These are phyloP conservation scores for Myotis brandtii DNA, from an alignment of 2,113 vertebrate genomes.

Conservation along the genomic window DNA sequence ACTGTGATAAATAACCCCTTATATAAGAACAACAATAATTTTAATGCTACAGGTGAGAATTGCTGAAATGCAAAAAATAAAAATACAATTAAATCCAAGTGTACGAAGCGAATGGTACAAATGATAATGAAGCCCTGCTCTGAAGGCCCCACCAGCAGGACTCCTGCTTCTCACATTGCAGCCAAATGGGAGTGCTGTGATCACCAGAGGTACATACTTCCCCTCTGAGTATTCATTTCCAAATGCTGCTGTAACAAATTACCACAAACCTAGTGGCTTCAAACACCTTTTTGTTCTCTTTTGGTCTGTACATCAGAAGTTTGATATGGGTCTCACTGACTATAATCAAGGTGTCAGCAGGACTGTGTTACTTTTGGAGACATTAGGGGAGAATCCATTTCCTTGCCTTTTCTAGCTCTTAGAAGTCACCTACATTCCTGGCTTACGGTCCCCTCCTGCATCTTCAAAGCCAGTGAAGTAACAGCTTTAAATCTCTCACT, in stretches of 20 bases:
- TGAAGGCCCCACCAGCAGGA: background rate
- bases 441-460: background rate
- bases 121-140: background rate
- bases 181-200: background rate
- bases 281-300: background rate
- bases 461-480: background rate
- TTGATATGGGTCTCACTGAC: background rate
- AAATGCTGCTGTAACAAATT: background rate
- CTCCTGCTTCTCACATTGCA: background rate
- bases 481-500: background rate
- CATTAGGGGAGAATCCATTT: background rate
- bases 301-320: background rate
- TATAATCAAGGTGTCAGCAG: background rate
- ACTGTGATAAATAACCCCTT: constrained; percentile 30
- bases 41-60: background rate
- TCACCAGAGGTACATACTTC: background rate
- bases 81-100: background rate
- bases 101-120: background rate
- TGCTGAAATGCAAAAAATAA: background rate
- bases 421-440: background rate
- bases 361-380: background rate
- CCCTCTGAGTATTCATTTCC: background rate
- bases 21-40: constrained; percentile 37
- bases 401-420: background rate
- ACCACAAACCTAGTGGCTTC: background rate